Evolutionary conservation across 2,888 invertebrate species (phyloP), one percentile per base, ranked within the genome.

Genomic region (Plagodis pulveraria): DNA sequence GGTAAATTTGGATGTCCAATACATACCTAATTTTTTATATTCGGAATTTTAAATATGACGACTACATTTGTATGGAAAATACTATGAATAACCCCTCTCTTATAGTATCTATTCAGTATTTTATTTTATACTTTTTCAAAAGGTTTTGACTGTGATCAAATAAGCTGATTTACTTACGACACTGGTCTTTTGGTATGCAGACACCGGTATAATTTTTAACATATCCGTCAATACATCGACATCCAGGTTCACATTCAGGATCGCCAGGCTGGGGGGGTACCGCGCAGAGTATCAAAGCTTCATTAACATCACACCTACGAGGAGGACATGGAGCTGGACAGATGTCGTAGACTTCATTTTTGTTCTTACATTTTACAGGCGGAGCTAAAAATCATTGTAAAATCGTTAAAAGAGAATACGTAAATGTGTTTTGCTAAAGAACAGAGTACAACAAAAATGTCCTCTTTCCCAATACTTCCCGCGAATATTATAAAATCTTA

Each of bases 171-270:
- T 40, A 40, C 9, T 6, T 50, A 52, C 2, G 44, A 10, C 41
- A 41, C 5, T 41, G 10, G 41, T 41, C 41, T 41, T 10, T 41
- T n/a, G 41, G 41, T 41, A 41, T 41, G 56, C 77, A 77, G 0
- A 66, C 10, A 9, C 67, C 72, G 0, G 67, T n/a, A 7, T 50
- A 7, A 36, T 78, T 70, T 12, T 67, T 71, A 0, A 69, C 55
- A 48, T 63, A 68, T 10, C 72, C 72, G 6, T 82, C 73, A 10
- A 50, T 62, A 52, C 84, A 85, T 7, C 78, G 60, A 55, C 85
- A 86, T 5, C 68, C 72, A 12, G 76, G 67, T 10, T 66, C 11
- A 53, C 77, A 76, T 7, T 64, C 64, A 2, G 74, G 65, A 44
- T 78, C 76, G 6, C 83, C 80, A n/a, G 71, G 65, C 45, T 70